Evolutionary conservation across 2,113 vertebrate genomes (phyloP), one percentile per base, ranked within the genome.

Genomic region (Cricetomys ansorgei): DNA sequence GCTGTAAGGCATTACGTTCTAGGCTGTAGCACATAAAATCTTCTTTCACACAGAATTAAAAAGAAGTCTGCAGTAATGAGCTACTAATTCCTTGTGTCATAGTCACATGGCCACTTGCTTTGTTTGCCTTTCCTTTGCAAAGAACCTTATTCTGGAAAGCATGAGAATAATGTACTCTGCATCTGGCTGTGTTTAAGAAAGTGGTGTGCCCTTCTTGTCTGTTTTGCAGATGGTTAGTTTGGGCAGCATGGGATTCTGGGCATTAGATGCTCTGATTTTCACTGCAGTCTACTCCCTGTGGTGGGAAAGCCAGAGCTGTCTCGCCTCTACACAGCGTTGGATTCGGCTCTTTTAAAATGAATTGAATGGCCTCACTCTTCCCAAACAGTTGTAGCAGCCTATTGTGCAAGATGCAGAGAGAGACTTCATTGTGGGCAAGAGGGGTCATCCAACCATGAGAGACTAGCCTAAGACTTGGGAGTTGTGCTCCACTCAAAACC

Each of bases 81-180:
- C 81, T 92, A 1, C 65, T 73, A 40, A 80, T 81, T 59, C 81
- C 72, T 85, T 40, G 31, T 69, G 23, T 59, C 89, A 34, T 2
- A 13, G 62, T 57, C 95, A 64, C 37, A 4, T 0, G 23, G 23
- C 29, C 69, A 29, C 48, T 92, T 89, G 95, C 84, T 94, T 84
- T 88, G 77, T 89, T 91, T 70, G 37, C 59, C 80, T 83, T 75
- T 75, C 48, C 92, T 95, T 64, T 27, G 89, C 27, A 76, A 94
- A 80, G 55, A 89, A 16, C 53, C 37, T 77, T 76, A 10, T 59
- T 77, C 67, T 92, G 73, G 83, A 95, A 84, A 37, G 21, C 40
- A 59, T 62, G 55, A 85, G 48, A 77, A 50, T 4, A 29, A 7
- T 5, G 10, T 31, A 37, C 16, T 53, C 65, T 53, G 81, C 88